Conservation (phyloP, 1,140 invertebrate genomes). For the Neocloeon triangulifer region DNA sequence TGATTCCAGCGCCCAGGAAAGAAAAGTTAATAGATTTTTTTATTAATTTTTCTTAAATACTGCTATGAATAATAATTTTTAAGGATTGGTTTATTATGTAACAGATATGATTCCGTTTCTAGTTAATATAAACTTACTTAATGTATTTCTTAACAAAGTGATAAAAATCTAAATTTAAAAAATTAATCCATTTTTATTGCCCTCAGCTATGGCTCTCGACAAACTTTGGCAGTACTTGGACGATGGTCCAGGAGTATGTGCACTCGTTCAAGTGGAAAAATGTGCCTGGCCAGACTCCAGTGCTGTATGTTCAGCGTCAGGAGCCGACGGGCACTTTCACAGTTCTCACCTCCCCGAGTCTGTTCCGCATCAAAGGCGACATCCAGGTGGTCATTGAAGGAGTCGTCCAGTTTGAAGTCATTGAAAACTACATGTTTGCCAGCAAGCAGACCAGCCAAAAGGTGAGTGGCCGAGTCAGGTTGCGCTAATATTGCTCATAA, state of each 20-base stretch:
- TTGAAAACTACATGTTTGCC: slow-evolving; percentile 67
- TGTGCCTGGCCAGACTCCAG: slow-evolving; percentile 13
- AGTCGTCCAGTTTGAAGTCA: slow-evolving; percentile 60
- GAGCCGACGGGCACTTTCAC: slow-evolving; percentile 34
- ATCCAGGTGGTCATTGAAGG: slow-evolving; percentile 32
- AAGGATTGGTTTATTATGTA: no score
- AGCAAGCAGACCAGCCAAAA: slow-evolving; percentile 28
- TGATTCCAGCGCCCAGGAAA: slow-evolving; percentile 42
- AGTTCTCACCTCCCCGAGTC: slow-evolving; percentile 26
- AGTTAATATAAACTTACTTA: no score
- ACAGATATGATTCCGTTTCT: no score
- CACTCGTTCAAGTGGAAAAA: slow-evolving; percentile 48
- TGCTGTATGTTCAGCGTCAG: slow-evolving; percentile 44
- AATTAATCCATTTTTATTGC: slow-evolving; percentile 5
- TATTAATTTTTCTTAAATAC: no score
- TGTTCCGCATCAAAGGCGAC: slow-evolving; percentile 16
- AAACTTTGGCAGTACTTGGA: slow-evolving; percentile 50
- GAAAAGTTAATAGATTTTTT: slow-evolving; percentile 40
- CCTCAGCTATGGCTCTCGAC: slow-evolving; percentile 48
- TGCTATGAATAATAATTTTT: no score
- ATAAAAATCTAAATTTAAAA: slow-evolving; percentile 6
- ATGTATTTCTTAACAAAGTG: no score
- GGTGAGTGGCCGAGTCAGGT: no score
- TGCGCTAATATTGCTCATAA: no score
- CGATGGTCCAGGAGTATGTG: slow-evolving; percentile 39